These are phyloP conservation scores for Callorhinus ursinus DNA, from an alignment of 2,113 vertebrate species.

Conservation along the genomic window DNA sequence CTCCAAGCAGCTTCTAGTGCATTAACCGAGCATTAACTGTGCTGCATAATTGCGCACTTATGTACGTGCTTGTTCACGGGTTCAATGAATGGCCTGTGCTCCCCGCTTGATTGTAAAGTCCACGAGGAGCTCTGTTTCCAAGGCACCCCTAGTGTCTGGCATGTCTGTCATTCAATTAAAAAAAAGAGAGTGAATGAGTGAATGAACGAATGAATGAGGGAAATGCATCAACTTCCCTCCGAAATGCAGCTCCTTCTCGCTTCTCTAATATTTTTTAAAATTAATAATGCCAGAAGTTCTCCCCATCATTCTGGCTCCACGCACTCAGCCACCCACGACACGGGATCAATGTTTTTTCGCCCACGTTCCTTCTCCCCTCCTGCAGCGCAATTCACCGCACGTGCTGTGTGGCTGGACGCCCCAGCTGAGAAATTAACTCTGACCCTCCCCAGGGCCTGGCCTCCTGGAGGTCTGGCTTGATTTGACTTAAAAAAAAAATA, in stretches of 20 bases:
- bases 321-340: too few relatives aligned
- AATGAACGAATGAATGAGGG: not conserved
- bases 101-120: not conserved
- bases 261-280: not conserved
- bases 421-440: not conserved
- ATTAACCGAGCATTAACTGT: too few relatives aligned
- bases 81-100: not conserved
- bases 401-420: fast-evolving
- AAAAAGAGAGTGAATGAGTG: not conserved
- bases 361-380: not conserved
- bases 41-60: not conserved
- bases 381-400: too few relatives aligned
- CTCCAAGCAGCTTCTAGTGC: not conserved
- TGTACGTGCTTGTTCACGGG: not conserved
- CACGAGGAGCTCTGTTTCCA: not conserved
- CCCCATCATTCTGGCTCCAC: too few relatives aligned
- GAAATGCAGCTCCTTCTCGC: not conserved
- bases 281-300: not conserved
- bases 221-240: not conserved
- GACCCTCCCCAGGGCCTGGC: not conserved
- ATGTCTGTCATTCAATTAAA: not conserved
- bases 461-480: not conserved
- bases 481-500: slow-evolving; percentile 8
- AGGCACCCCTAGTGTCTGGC: not conserved
- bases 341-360: not conserved